Conservation (phyloP, 2,113 vertebrate species). For the Saccopteryx bilineata region DNA sequence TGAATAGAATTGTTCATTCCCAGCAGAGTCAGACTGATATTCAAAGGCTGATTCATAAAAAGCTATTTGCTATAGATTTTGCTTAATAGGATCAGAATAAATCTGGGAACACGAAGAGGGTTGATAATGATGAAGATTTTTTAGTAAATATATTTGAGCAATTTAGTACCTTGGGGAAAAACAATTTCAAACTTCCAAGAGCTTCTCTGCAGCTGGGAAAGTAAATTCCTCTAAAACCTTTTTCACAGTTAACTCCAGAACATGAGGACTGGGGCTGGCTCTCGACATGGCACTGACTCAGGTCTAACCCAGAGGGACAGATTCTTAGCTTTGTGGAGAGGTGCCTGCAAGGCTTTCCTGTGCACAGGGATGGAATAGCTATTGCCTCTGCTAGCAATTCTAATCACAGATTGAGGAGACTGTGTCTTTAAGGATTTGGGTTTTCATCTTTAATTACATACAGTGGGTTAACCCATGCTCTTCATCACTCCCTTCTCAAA, state of each 20-base stretch:
- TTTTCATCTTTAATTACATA: conserved; percentile 64
- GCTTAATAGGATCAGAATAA: conserved; percentile 53
- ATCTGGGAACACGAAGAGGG: neutral
- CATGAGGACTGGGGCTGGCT: conserved; percentile 61
- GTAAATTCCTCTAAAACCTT: conserved; percentile 55
- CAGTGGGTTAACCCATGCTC: neutral
- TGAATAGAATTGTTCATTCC: neutral
- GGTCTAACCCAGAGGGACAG: conserved; percentile 28
- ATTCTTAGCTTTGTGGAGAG: conserved; percentile 14
- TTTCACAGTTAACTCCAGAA: conserved; percentile 57
- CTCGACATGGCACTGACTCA: neutral
- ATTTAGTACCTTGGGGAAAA: conserved; percentile 52
- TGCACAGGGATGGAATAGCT: neutral
- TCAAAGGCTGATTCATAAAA: conserved; percentile 63
- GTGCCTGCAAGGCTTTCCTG: conserved; percentile 40
- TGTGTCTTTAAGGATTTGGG: neutral
- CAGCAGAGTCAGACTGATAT: neutral
- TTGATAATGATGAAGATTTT: conserved; percentile 48
- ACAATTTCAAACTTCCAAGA: conserved; percentile 62
- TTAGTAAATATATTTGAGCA: conserved; percentile 73
- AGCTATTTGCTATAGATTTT: conserved; percentile 50
- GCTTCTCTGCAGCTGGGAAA: conserved; percentile 80
- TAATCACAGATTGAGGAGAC: conserved; percentile 52
- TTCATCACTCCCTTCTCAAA: neutral
- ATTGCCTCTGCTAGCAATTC: neutral